Evolutionary conservation across 2,797 vertebrate species (phyloP).

Genomic region (Accipiter minullus): DNA sequence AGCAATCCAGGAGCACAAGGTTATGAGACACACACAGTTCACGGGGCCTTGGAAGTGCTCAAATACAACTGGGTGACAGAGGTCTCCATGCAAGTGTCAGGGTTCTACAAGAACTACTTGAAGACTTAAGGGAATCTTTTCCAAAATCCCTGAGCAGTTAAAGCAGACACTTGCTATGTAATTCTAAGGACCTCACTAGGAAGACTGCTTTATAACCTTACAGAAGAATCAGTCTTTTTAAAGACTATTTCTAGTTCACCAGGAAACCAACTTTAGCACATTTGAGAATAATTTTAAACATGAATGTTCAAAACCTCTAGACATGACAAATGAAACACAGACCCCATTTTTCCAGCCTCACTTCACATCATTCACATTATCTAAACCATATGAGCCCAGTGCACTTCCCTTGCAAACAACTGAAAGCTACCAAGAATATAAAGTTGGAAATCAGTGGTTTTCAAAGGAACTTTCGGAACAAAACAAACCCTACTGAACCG

Average conservation of each 20-base stretch:
- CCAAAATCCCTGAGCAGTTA: neutral
- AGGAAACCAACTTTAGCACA: neutral
- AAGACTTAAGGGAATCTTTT: neutral
- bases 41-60: neutral
- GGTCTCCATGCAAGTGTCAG: neutral
- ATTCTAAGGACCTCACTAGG: neutral
- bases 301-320: neutral
- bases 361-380: neutral
- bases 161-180: neutral
- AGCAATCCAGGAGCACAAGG: neutral
- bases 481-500: neutral
- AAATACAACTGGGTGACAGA: neutral
- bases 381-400: neutral
- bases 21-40: neutral
- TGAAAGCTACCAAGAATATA: neutral
- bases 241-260: neutral
- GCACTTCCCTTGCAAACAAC: neutral
- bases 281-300: neutral
- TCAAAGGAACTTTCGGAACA: neutral
- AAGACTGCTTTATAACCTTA: neutral
- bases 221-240: neutral
- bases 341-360: neutral
- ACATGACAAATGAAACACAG: neutral
- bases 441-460: accelerated
- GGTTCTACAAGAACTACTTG: neutral